Percentiles rank a stretch among this genome's conserved stretches.
Evolutionary conservation across 2,797 vertebrate genomes (phyloP).

Genomic region (Scolopax rusticola): DNA sequence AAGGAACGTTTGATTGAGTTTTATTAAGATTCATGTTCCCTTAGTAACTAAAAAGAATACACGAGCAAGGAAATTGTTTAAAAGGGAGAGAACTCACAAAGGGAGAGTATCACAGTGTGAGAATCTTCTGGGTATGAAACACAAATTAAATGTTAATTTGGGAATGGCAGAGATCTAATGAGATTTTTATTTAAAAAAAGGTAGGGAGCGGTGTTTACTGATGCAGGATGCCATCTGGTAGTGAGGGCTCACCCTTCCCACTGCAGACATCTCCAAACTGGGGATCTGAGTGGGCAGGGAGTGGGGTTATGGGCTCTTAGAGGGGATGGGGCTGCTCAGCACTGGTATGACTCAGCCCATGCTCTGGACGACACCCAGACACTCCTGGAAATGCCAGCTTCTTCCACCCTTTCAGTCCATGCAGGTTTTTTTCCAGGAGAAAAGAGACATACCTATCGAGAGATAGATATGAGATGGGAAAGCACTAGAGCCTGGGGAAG

Average conservation of each 20-base stretch:
- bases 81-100: neutral
- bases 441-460: neutral
- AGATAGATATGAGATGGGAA: neutral
- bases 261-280: neutral
- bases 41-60: constrained; percentile 55
- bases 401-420: neutral
- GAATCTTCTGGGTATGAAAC: neutral
- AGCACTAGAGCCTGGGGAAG: neutral
- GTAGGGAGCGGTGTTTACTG: neutral
- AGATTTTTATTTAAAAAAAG: neutral
- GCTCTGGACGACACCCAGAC: neutral
- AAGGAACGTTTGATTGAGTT: constrained; percentile 18
- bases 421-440: neutral
- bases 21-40: constrained; percentile 70
- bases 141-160: neutral
- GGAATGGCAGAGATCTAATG: neutral
- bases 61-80: neutral
- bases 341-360: neutral
- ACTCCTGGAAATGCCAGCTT: neutral
- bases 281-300: neutral
- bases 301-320: neutral
- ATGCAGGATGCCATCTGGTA: neutral
- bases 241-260: neutral
- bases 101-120: neutral
- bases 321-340: neutral